These are phyloP conservation scores for Oncorhynchus masou DNA, from an alignment of 2,113 vertebrate genomes.

Conservation along the genomic window DNA sequence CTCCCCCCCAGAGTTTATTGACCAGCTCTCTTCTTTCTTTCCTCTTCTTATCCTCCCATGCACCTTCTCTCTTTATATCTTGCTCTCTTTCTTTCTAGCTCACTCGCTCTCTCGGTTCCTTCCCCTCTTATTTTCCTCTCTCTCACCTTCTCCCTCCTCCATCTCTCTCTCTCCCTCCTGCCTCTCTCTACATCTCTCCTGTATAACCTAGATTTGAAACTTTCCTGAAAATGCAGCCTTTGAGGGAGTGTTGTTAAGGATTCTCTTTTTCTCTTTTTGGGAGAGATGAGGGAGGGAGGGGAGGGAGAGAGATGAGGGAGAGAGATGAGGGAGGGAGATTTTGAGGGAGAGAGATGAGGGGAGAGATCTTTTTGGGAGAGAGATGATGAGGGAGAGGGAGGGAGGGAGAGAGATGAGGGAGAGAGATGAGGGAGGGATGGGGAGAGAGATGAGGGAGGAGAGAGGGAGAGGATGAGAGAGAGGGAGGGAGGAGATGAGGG, in stretches of 20 bases:
- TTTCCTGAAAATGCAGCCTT: slow-evolving; percentile 19
- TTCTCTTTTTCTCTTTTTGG: slow-evolving; percentile 17
- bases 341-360: neutral
- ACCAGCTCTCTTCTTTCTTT: slow-evolving; percentile 18
- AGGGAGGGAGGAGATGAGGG: no score
- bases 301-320: no score
- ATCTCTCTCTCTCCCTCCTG: neutral
- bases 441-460: no score
- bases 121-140: neutral
- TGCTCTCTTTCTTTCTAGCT: neutral
- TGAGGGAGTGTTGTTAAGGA: slow-evolving; percentile 35
- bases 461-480: no score
- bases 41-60: neutral
- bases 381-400: no score
- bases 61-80: slow-evolving; percentile 1
- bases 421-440: no score
- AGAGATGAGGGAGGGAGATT: no score
- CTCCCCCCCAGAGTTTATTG: slow-evolving; percentile 49
- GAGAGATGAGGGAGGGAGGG: no score
- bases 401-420: no score
- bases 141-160: neutral
- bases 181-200: slow-evolving; percentile 6
- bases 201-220: slow-evolving; percentile 46
- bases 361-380: no score
- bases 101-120: neutral